Evolutionary conservation across 2,888 invertebrate genomes (phyloP).

Genomic region (Pardosa pseudoannulata): DNA sequence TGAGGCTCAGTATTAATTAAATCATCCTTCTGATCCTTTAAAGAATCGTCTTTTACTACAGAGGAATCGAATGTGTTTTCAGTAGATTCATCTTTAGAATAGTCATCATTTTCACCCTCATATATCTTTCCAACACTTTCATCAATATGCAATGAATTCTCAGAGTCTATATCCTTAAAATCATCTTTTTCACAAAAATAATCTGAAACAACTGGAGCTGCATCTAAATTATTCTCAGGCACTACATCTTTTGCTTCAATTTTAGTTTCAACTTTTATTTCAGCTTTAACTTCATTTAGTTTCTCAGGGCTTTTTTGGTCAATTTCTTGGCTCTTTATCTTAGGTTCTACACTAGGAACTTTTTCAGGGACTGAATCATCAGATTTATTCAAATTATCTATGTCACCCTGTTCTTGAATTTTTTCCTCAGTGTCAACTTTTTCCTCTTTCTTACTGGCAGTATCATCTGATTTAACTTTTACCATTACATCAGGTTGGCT

Average conservation of each 20-base stretch:
- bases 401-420: background rate
- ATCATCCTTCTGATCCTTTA: background rate
- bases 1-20: background rate
- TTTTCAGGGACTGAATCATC: background rate
- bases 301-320: too few species aligned
- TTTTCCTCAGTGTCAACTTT: background rate
- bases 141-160: background rate
- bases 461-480: constrained; percentile 47
- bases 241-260: background rate
- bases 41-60: background rate
- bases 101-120: background rate
- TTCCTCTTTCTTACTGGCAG: constrained; percentile 16
- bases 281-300: background rate
- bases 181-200: background rate
- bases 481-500: constrained; percentile 85
- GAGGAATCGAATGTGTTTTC: background rate
- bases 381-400: background rate
- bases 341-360: background rate
- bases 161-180: background rate
- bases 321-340: background rate
- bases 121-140: background rate
- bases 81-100: background rate
- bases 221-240: too few species aligned
- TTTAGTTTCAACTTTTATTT: background rate
- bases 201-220: too few species aligned